Conservation (phyloP, 2,797 vertebrate species). For the Emydoidea blandingii region DNA sequence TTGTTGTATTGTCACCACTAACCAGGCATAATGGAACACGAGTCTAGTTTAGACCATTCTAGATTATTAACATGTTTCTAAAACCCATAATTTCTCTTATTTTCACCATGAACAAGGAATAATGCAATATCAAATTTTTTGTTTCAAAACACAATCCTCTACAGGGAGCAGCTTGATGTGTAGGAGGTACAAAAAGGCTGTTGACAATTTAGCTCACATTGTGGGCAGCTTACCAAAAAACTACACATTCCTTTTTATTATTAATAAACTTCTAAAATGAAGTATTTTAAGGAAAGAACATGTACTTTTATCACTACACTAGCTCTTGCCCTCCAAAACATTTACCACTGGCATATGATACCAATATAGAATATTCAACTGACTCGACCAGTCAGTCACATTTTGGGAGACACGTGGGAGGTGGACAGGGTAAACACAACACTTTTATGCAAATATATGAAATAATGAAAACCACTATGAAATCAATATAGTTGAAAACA, state of each 20-base stretch:
- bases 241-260: not conserved
- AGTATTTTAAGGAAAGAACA: not conserved
- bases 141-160: not conserved
- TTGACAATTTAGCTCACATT: not conserved
- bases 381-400: not conserved
- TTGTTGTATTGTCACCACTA: not conserved
- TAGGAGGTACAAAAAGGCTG: not conserved
- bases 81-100: not conserved
- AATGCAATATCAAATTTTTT: not conserved
- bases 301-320: not conserved
- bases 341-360: not conserved
- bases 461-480: not conserved
- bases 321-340: not conserved
- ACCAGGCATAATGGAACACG: not conserved
- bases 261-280: constrained; percentile 22
- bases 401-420: not conserved
- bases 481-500: constrained; percentile 14
- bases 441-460: not conserved
- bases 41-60: not conserved
- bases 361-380: not conserved
- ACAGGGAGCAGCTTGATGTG: not conserved
- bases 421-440: not conserved
- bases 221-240: not conserved
- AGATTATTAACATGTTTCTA: not conserved
- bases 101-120: not conserved